Base-by-base conservation (phyloP, 2,888 invertebrate species). In the Craniophora ligustri region DNA sequence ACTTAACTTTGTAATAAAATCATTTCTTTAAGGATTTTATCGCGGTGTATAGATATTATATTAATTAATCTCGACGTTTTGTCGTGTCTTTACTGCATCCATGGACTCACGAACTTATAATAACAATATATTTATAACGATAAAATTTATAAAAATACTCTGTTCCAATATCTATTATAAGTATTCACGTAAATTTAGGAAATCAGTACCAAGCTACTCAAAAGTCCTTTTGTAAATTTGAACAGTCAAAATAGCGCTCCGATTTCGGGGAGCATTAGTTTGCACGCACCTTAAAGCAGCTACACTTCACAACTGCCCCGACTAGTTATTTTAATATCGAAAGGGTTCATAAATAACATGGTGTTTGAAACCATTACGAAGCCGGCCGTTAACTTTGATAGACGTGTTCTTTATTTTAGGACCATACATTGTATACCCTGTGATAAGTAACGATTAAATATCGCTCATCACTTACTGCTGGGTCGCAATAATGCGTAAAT, bases 321-420 rank as follows among this genome's bases (percentile, higher is more conserved):
- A 31, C 48, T n/a, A 47, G 41, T 32, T 21, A 42, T 15, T 14
- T 62, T 28, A 32, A 47, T 62, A 39, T 42, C 28, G 32, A 42
- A 62, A 42, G 10, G 21, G 15, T 30, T 46, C 36, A 30, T 55
- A 55, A 47, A 47, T 55, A 47, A 54, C 35, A 34, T 46, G 36
- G 32, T 41, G 49, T 41, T 61, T 44, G 45, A 41, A 32, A 21
- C 50, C 34, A 57, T 62, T 51, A 65, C 28, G 35, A 3, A 11
- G 21, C 32, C 5, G 5, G 21, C 36, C 40, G 31, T 46, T 49
- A n/a, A 50, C 44, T 44, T 56, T 62, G 67, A 51, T 13, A 31
- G 67, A 67, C 67, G 40, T 51, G 67, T 53, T 66, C 45, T 67
- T 49, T 65, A 65, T 66, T 58, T 63, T 58, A 42, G 31, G 45